Conservation (phyloP, 2,797 vertebrate genomes). For the Silurus lanzhouensis region DNA sequence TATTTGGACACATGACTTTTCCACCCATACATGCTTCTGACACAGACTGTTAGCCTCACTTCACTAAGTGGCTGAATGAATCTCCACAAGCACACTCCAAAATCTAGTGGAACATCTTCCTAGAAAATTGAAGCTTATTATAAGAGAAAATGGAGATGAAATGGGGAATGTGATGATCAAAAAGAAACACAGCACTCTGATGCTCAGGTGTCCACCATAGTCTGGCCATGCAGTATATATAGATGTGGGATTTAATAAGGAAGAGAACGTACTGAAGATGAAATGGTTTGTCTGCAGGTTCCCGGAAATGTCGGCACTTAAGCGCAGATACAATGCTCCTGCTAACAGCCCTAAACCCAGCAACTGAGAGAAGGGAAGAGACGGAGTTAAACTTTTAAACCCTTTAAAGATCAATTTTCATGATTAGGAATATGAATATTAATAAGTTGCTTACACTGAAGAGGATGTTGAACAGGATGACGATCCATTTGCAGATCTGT, state of each 20-base stretch:
- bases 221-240: too few species aligned
- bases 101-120: too few species aligned
- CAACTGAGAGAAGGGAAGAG: slow-evolving; percentile 56
- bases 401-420: not conserved
- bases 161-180: too few species aligned
- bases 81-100: too few species aligned
- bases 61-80: too few species aligned
- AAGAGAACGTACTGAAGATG: slow-evolving; percentile 22
- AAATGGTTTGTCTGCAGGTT: slow-evolving; percentile 57
- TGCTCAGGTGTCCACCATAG: too few species aligned
- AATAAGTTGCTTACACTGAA: slow-evolving; percentile 66
- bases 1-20: too few species aligned
- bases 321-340: slow-evolving; percentile 69
- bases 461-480: slow-evolving; percentile 69
- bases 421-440: not conserved
- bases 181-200: too few species aligned
- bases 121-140: too few species aligned
- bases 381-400: not conserved
- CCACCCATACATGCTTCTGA: too few species aligned
- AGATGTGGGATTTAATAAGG: not conserved
- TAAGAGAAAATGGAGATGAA: too few species aligned
- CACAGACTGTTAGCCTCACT: too few species aligned
- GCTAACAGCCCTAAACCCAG: slow-evolving; percentile 62
- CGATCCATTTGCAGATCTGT: slow-evolving; percentile 64
- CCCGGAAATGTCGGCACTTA: slow-evolving; percentile 53